phyloP scores from a whole-genome alignment of 2,797 vertebrate genomes.

The Adelosebastes latens region DNA sequence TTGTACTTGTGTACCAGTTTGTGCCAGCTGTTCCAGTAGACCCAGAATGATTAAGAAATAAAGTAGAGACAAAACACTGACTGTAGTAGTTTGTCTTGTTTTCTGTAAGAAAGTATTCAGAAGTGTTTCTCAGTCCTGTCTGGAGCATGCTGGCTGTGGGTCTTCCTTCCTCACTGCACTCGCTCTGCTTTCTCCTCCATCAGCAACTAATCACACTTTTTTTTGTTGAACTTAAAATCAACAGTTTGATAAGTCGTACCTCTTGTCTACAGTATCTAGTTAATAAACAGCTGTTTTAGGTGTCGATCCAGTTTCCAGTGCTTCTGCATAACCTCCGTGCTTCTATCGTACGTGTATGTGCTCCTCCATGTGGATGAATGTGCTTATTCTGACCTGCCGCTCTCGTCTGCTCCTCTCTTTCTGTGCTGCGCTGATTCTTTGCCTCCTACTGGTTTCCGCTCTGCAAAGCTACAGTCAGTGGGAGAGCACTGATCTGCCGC shows the following conservation, averaged over 20 bases:
- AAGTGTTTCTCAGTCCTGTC: constrained; percentile 32
- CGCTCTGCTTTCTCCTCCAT: constrained; percentile 61
- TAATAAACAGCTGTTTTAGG: not conserved
- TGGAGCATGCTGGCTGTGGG: constrained; percentile 51
- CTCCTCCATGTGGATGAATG: constrained; percentile 52
- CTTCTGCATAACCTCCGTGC: constrained; percentile 53
- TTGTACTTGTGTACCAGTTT: constrained; percentile 57
- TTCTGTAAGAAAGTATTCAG: constrained; percentile 50
- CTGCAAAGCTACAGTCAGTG: constrained; percentile 96
- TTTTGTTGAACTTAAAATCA: constrained; percentile 37
- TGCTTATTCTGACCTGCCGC: constrained; percentile 78
- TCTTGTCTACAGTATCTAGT: not conserved
- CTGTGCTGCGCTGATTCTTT: constrained; percentile 79
- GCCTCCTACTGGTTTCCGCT: constrained; percentile 84
- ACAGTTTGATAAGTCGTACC: not conserved
- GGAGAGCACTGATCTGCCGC: constrained; percentile 92
- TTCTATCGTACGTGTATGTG: constrained; percentile 40
- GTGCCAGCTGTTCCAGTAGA: constrained; percentile 54
- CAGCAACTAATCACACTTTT: constrained; percentile 58
- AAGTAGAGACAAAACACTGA: constrained; percentile 79
- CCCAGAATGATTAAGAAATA: constrained; percentile 71
- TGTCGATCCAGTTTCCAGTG: constrained; percentile 13
- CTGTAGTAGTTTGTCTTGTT: constrained; percentile 78
- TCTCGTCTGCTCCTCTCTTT: constrained; percentile 76
- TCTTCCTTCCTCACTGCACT: constrained; percentile 56